Evolutionary conservation across 2,888 invertebrate genomes (phyloP).

Genomic region (Spialia ferax): DNA sequence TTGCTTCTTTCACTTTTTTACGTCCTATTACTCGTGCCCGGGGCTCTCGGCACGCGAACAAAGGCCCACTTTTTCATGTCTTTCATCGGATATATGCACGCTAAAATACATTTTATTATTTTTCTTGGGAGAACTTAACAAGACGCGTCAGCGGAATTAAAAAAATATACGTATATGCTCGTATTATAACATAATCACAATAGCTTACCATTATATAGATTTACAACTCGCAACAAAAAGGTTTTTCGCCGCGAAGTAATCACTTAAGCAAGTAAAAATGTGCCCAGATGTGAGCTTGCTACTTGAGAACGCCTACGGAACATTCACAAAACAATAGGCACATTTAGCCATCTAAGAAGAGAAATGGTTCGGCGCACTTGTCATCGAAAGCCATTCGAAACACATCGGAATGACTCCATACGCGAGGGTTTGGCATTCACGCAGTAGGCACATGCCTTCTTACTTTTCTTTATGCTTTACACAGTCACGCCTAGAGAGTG

Average conservation of each 20-base stretch:
- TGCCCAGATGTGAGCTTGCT: constrained; percentile 53
- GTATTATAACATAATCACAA: not conserved
- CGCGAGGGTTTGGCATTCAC: constrained; percentile 64
- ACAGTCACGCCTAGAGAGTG: constrained; percentile 70
- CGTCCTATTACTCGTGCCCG: constrained; percentile 59
- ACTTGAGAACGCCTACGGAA: constrained; percentile 58
- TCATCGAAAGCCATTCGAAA: constrained; percentile 83
- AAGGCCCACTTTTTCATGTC: constrained; percentile 52
- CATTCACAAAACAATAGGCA: constrained; percentile 75
- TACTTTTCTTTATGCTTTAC: constrained; percentile 70
- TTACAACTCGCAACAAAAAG: constrained; percentile 3
- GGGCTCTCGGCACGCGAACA: constrained; percentile 61
- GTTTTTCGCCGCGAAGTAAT: constrained; percentile 45
- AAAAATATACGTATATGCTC: not conserved
- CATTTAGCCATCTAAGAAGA: constrained; percentile 81
- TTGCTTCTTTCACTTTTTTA: constrained; percentile 67
- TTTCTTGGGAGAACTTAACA: not conserved
- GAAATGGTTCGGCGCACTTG: constrained; percentile 76
- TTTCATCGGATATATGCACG: constrained; percentile 29
- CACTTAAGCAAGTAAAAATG: constrained; percentile 49
- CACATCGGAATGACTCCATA: constrained; percentile 72
- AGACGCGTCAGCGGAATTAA: constrained; percentile 8
- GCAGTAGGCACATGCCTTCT: constrained; percentile 58
- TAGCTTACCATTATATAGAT: constrained; percentile 3
- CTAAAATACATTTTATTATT: constrained; percentile 16